Conservation (phyloP, 2,888 invertebrate species). For the Kuschelorhynchus macadamiae region DNA sequence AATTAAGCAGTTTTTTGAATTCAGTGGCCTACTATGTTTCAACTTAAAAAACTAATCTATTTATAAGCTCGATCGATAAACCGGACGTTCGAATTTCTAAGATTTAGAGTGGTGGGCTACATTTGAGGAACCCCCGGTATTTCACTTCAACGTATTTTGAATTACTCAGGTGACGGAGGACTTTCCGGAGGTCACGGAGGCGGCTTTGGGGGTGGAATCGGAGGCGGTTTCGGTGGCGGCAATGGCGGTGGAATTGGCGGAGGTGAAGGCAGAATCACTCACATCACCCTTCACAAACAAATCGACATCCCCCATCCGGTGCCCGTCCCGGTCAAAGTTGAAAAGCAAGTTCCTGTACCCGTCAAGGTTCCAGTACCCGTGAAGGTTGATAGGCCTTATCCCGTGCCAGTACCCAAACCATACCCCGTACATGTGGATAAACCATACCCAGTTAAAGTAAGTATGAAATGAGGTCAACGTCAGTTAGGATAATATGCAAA, state of each 20-base stretch:
- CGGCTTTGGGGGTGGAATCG: conserved; percentile 30
- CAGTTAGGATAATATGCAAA: too few relatives aligned
- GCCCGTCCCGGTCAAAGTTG: conserved; percentile 73
- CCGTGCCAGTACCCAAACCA: conserved; percentile 70
- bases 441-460: conserved; percentile 73
- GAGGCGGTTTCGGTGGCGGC: conserved; percentile 53
- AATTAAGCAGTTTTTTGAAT: too few relatives aligned
- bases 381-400: conserved; percentile 74
- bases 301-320: conserved; percentile 71
- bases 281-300: conserved; percentile 77
- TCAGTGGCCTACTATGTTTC: too few relatives aligned
- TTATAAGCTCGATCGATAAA: too few relatives aligned
- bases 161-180: conserved; percentile 32
- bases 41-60: too few relatives aligned
- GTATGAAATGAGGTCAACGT: conserved; percentile 66
- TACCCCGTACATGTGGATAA: conserved; percentile 73
- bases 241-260: conserved; percentile 47
- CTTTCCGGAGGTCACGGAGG: conserved; percentile 45
- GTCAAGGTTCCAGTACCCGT: conserved; percentile 70
- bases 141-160: too few relatives aligned
- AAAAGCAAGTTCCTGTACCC: conserved; percentile 78
- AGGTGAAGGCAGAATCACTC: conserved; percentile 66
- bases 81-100: too few relatives aligned
- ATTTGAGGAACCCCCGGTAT: too few relatives aligned
- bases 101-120: too few relatives aligned